Conservation (phyloP, 2,797 vertebrate genomes). For the Microctenopoma stevenorrisi region DNA sequence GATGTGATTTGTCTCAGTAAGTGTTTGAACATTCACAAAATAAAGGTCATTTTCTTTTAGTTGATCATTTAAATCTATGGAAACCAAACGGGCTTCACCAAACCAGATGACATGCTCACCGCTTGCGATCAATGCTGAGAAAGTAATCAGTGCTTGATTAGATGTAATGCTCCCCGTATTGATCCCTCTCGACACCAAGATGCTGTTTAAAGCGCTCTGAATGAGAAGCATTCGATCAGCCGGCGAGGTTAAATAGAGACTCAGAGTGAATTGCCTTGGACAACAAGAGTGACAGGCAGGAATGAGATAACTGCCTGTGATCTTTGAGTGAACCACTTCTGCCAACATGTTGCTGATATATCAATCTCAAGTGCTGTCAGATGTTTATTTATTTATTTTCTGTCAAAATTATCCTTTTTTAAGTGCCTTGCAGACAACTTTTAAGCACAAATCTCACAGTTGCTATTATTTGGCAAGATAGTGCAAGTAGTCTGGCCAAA, state of each 20-base stretch:
- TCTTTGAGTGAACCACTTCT: constrained; percentile 40
- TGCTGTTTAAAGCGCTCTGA: constrained; percentile 51
- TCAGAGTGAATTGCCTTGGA: constrained; percentile 47
- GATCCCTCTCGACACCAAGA: constrained; percentile 61
- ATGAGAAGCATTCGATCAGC: constrained; percentile 69
- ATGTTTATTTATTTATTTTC: constrained; percentile 11
- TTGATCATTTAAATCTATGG: constrained; percentile 61
- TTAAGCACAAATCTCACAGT: constrained; percentile 20
- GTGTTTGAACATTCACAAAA: constrained; percentile 27
- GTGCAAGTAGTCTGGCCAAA: constrained; percentile 16
- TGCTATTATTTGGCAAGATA: constrained; percentile 36
- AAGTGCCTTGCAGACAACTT: constrained; percentile 25
- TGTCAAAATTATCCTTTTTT: constrained; percentile 33
- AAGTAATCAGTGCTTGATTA: constrained; percentile 80
- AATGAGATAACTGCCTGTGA: constrained; percentile 56
- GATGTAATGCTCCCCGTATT: constrained; percentile 64
- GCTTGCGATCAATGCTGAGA: constrained; percentile 63
- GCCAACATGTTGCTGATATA: constrained; percentile 37
- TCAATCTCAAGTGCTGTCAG: constrained; percentile 38
- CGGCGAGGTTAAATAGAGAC: constrained; percentile 67
- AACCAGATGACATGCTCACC: constrained; percentile 59
- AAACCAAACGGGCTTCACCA: constrained; percentile 53
- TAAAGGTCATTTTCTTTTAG: constrained; percentile 56
- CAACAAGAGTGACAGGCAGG: constrained; percentile 46
- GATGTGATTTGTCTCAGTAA: constrained; percentile 24